Percentiles rank a stretch among this genome's conserved stretches.
These are phyloP conservation scores for Perccottus glenii DNA, from an alignment of 2,113 vertebrate species.

Conservation along the genomic window DNA sequence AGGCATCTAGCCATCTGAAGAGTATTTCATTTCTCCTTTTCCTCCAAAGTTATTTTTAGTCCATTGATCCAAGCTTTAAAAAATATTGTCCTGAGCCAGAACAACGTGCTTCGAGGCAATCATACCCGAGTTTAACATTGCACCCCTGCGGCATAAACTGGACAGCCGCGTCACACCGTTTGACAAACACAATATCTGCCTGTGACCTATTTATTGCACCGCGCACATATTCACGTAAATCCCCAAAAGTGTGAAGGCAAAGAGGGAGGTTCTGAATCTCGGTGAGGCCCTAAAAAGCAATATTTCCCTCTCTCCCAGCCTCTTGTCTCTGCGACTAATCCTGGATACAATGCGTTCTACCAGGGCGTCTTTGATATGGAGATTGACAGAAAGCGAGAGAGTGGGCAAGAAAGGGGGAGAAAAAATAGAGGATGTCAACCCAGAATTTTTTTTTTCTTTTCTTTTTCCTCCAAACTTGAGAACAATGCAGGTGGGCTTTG, in stretches of 20 bases:
- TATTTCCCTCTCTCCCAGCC: background rate
- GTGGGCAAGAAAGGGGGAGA: background rate
- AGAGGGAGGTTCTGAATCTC: constrained; percentile 3
- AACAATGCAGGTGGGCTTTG: constrained; percentile 23
- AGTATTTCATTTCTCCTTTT: constrained; percentile 16
- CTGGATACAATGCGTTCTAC: constrained; percentile 10
- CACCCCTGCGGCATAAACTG: background rate
- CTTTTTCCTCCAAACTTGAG: constrained; percentile 1
- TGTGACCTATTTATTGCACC: constrained; percentile 12
- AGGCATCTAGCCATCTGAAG: constrained; percentile 32
- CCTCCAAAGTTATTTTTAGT: constrained; percentile 36
- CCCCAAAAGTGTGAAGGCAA: constrained; percentile 3
- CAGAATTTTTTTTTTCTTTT: background rate
- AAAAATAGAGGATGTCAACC: constrained; percentile 10
- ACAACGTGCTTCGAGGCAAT: constrained; percentile 16
- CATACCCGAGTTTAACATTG: constrained; percentile 6
- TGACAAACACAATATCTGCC: constrained; percentile 18
- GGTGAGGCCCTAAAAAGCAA: constrained; percentile 3
- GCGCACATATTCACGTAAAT: background rate
- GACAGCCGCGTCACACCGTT: constrained; percentile 19
- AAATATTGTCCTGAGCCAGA: constrained; percentile 30
- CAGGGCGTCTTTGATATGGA: constrained; percentile 34
- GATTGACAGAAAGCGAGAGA: constrained; percentile 21
- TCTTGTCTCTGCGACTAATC: constrained; percentile 16
- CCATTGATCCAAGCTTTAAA: constrained; percentile 43